A percentile compares a stretch with the other conserved stretches of the same genome.
These are phyloP conservation scores for Agonum fuliginosum DNA, from an alignment of 2,888 invertebrate genomes.

Conservation along the genomic window DNA sequence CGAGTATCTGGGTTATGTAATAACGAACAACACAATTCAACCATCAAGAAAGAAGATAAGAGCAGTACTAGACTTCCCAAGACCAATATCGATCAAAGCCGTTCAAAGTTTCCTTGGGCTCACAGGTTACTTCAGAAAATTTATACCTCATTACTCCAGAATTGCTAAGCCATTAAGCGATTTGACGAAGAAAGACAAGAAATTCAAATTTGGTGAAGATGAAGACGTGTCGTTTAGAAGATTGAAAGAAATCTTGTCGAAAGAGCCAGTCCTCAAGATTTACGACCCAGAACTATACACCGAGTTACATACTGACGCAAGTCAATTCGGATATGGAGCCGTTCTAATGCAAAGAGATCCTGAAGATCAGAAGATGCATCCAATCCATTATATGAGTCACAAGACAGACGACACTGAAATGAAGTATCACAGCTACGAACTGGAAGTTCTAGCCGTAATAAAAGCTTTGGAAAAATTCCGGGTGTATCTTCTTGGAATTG, in stretches of 20 bases:
- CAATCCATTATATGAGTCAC: slow-evolving; percentile 63
- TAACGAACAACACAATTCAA: not conserved
- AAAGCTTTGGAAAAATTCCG: too few relatives aligned
- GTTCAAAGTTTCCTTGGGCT: slow-evolving; percentile 62
- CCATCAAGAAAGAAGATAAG: slow-evolving; percentile 1
- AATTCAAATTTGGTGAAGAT: slow-evolving; percentile 26
- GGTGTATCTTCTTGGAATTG: too few relatives aligned
- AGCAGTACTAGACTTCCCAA: slow-evolving; percentile 52
- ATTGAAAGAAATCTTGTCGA: not conserved
- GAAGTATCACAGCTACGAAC: too few relatives aligned
- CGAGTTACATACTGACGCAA: slow-evolving; percentile 61
- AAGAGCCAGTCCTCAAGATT: not conserved
- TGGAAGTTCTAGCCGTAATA: too few relatives aligned
- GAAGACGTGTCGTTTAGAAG: slow-evolving; percentile 3
- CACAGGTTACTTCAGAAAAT: slow-evolving; percentile 52
- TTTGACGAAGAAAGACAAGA: slow-evolving; percentile 10
- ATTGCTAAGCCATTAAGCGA: slow-evolving; percentile 52
- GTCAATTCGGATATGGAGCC: slow-evolving; percentile 60
- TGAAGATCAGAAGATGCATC: slow-evolving; percentile 63
- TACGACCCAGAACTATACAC: not conserved
- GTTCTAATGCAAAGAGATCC: slow-evolving; percentile 63
- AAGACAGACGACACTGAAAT: too few relatives aligned
- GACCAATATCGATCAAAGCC: slow-evolving; percentile 42
- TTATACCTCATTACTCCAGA: not conserved
- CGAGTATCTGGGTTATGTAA: slow-evolving; percentile 13